Percentiles rank a stretch among this genome's conserved stretches.
phyloP scores from a whole-genome alignment of 2,888 invertebrate species.

The Notodonta ziczac region DNA sequence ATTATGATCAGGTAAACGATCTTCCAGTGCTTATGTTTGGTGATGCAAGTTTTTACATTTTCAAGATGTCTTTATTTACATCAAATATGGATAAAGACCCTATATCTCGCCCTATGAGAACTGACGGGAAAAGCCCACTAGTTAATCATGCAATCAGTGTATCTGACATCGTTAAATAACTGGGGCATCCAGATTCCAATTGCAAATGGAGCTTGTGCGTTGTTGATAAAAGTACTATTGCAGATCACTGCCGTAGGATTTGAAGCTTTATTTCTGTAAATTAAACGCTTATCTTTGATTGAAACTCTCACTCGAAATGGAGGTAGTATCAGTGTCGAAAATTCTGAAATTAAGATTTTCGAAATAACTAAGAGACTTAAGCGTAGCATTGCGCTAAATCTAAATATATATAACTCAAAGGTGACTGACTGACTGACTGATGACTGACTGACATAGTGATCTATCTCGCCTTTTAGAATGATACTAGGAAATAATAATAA shows the following conservation, averaged over 20 bases:
- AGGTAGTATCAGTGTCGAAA: too few species aligned
- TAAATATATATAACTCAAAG: too few species aligned
- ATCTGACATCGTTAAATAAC: slow-evolving; percentile 9
- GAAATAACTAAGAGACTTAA: too few species aligned
- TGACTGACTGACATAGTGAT: too few species aligned
- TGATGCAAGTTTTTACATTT: too few species aligned
- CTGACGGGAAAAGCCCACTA: slow-evolving; percentile 5
- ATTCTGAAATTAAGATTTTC: too few species aligned
- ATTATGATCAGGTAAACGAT: too few species aligned
- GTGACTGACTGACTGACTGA: too few species aligned
- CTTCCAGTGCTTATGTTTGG: neutral
- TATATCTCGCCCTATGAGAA: neutral
- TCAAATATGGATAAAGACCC: too few species aligned
- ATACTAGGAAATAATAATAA: too few species aligned
- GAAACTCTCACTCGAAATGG: neutral
- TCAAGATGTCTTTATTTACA: neutral
- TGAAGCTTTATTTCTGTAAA: neutral
- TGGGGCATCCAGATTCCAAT: slow-evolving; percentile 12
- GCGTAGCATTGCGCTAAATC: too few species aligned
- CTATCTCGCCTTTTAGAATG: too few species aligned
- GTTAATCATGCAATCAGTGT: slow-evolving; percentile 11
- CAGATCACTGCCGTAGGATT: neutral
- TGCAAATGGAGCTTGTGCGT: neutral
- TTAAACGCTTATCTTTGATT: neutral
- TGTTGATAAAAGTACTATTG: neutral